Evolutionary conservation across 2,113 vertebrate species (phyloP).

Genomic region (Leptocoma aspasia): DNA sequence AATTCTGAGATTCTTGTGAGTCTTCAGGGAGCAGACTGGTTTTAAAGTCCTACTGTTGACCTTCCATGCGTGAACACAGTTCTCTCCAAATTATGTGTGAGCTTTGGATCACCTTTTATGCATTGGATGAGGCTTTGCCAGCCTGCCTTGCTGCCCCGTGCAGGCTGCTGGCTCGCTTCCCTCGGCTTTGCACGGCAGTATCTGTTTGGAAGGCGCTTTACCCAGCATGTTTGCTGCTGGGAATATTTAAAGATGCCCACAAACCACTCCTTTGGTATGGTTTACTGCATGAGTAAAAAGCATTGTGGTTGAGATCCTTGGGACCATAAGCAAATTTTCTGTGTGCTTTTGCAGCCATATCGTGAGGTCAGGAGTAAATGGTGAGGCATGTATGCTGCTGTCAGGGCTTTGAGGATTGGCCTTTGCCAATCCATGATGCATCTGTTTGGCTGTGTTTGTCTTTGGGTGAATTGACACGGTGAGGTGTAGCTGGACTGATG

Average conservation of each 20-base stretch:
- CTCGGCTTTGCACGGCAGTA: fast-evolving
- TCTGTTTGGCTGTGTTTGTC: background rate
- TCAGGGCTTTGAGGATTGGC: background rate
- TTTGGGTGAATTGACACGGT: fast-evolving
- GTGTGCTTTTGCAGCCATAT: background rate
- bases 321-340: background rate
- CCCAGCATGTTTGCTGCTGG: background rate
- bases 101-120: background rate
- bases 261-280: background rate
- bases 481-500: background rate
- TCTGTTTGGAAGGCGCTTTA: background rate
- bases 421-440: fast-evolving
- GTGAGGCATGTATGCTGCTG: fast-evolving
- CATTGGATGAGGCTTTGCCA: background rate
- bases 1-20: background rate
- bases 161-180: background rate
- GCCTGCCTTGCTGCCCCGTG: background rate
- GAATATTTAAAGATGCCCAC: slow-evolving; percentile 11
- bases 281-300: background rate
- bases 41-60: background rate
- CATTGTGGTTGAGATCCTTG: background rate
- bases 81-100: background rate
- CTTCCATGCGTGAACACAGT: background rate
- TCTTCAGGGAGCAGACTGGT: background rate
- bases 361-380: background rate